Evolutionary conservation across 2,797 vertebrate species (phyloP), one percentile per base, ranked within the genome.

Genomic region (Harpagifer antarcticus): DNA sequence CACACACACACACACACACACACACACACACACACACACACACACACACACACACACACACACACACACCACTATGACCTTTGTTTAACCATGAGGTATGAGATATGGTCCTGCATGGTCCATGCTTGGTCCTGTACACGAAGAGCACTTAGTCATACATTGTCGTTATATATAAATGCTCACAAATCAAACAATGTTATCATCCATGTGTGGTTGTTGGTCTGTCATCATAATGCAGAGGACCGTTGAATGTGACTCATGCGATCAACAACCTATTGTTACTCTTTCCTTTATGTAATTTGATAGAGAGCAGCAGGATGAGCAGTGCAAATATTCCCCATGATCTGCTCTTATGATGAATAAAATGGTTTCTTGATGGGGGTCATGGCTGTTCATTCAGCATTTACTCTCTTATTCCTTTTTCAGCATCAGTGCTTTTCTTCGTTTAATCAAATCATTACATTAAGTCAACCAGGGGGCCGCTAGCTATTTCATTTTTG

Each of bases 241-340:
- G 47, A 17, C 48, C 31, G 16, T 60, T 71, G 67, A 33, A 31
- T 82, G 57, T 87, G 84, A 91, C 78, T 86, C 80, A 83, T 58
- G 78, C 62, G 61, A 74, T 84, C 75, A 90, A 89, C 85, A 91
- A 37, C 17, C 87, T 65, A 76, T 91, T 91, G 88, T 90, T 59
- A 19, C 58, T 68, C 37, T 45, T 68, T 63, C 74, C 48, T 84
- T 59, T 5, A 16, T 83, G 86, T 80, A 72, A 86, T 82, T 69
- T 88, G 83, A 90, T 72, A 20, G 61, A 81, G 77, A 84, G 85
- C 90, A 91, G 86, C 89, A 86, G 88, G 65, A 84, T 67, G 58
- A 74, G 79, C 55, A 57, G 54, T 12, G 59, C 49, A 0, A 57
- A 79, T 75, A 70, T 72, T 78, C 58, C 61, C 74, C 55, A 54